A percentile compares a stretch with the other conserved stretches of the same genome.
Conservation (phyloP, 2,888 invertebrate species). For the Agrochola macilenta region DNA sequence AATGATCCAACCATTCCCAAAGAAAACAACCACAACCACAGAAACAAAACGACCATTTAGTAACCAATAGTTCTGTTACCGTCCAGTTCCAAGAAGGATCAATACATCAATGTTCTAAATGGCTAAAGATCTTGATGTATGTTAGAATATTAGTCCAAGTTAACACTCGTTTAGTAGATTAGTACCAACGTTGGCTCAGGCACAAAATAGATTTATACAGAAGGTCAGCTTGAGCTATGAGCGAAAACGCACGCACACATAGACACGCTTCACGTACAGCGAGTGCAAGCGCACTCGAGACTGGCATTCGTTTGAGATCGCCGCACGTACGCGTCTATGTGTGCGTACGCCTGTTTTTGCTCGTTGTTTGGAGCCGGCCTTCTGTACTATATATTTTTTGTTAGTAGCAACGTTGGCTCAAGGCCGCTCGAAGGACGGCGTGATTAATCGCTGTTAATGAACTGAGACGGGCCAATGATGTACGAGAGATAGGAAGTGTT, state of each 20-base stretch:
- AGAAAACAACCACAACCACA: not conserved
- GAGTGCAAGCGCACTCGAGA: not conserved
- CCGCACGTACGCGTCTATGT: not conserved
- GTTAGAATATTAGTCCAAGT: conserved; percentile 69
- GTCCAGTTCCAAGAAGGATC: conserved; percentile 31
- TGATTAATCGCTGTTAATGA: conserved; percentile 76
- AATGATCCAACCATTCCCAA: not conserved
- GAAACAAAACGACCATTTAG: conserved; percentile 22
- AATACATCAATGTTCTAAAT: conserved; percentile 63
- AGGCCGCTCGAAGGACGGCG: conserved; percentile 61
- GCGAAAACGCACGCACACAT: not conserved
- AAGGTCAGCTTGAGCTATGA: not conserved
- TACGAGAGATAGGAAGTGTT: conserved; percentile 46
- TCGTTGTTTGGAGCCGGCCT: not conserved
- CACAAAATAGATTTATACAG: not conserved
- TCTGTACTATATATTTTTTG: not conserved
- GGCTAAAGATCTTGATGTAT: conserved; percentile 63
- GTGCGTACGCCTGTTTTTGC: too few species aligned
- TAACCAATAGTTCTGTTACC: conserved; percentile 36
- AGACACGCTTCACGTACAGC: not conserved
- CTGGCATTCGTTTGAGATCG: not conserved
- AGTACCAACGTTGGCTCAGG: conserved; percentile 50
- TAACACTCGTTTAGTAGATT: conserved; percentile 74
- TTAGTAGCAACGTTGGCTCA: conserved; percentile 52
- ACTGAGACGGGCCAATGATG: conserved; percentile 69